A percentile compares a stretch with the other conserved stretches of the same genome.
phyloP scores from a whole-genome alignment of 2,113 vertebrate species.

The Phylloscopus whistleri region DNA sequence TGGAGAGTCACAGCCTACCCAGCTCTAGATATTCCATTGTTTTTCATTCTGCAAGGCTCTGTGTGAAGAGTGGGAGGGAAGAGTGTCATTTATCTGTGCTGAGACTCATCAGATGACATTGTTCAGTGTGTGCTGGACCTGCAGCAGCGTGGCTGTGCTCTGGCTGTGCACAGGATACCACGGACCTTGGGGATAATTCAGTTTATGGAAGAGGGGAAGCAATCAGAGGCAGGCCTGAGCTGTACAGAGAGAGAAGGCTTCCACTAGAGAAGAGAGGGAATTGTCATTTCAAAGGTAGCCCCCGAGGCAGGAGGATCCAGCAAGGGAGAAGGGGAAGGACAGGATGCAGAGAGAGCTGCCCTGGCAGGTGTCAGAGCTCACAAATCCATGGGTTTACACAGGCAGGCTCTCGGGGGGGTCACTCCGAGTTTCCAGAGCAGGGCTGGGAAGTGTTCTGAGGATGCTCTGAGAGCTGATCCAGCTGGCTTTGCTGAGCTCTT shows the following conservation, averaged over 20 bases:
- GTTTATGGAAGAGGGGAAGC: neutral
- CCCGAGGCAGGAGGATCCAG: no score
- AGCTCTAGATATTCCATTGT: neutral
- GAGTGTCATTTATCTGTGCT: neutral
- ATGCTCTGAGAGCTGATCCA: neutral
- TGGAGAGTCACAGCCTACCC: neutral
- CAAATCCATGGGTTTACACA: neutral
- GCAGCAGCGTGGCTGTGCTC: neutral
- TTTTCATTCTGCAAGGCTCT: neutral
- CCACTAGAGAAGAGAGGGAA: neutral
- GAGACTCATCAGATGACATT: neutral
- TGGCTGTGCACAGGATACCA: neutral
- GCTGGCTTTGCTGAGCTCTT: neutral
- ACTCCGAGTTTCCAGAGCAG: neutral
- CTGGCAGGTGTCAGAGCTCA: neutral
- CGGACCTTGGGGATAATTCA: accelerated
- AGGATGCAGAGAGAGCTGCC: neutral
- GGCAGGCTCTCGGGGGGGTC: neutral
- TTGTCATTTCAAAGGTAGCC: neutral
- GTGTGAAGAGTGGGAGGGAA: neutral
- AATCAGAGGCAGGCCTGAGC: neutral
- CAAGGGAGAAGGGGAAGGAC: neutral
- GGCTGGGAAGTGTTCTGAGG: neutral
- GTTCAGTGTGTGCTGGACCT: neutral
- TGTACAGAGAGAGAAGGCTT: neutral